Conservation (phyloP, 2,888 invertebrate species). For the Agrilus cyanescens region DNA sequence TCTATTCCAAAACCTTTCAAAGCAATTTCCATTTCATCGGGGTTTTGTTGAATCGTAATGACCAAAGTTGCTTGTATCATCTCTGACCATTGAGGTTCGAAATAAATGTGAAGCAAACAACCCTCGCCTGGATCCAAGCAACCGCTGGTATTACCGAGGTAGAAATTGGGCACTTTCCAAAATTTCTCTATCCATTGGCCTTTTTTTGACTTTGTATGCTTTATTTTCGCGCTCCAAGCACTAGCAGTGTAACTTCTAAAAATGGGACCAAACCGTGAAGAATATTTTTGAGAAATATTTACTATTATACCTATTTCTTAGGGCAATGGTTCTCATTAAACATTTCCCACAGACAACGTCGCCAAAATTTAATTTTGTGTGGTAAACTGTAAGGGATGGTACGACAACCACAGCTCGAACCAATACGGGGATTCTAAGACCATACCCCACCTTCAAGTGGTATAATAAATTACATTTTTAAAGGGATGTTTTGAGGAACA, state of each 20-base stretch:
- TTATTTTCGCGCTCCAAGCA: constrained; percentile 34
- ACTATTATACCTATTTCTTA: constrained; percentile 45
- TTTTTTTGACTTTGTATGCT: constrained; percentile 3
- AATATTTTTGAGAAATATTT: too few species aligned
- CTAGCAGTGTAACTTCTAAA: constrained; percentile 45
- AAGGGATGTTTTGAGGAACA: too few species aligned
- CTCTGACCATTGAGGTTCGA: constrained; percentile 43
- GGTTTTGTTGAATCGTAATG: constrained; percentile 40
- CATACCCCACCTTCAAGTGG: constrained; percentile 40
- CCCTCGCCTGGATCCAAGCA: constrained; percentile 40
- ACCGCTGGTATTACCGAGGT: constrained; percentile 33
- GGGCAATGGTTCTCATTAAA: constrained; percentile 38
- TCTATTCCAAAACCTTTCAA: constrained; percentile 43
- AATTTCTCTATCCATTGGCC: constrained; percentile 10
- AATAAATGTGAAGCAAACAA: constrained; percentile 42
- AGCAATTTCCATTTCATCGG: constrained; percentile 36
- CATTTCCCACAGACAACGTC: constrained; percentile 48
- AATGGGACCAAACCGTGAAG: constrained; percentile 8
- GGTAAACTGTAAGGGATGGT: constrained; percentile 40
- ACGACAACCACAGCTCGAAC: constrained; percentile 46
- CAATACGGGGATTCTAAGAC: constrained; percentile 45
- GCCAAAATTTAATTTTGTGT: constrained; percentile 41
- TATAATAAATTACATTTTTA: neutral
- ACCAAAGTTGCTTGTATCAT: constrained; percentile 25
- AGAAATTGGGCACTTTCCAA: constrained; percentile 20